A percentile compares a stretch with the other conserved stretches of the same genome.
Evolutionary conservation across 2,888 invertebrate genomes (phyloP).

Genomic region (Sphecodes monilicornis): DNA sequence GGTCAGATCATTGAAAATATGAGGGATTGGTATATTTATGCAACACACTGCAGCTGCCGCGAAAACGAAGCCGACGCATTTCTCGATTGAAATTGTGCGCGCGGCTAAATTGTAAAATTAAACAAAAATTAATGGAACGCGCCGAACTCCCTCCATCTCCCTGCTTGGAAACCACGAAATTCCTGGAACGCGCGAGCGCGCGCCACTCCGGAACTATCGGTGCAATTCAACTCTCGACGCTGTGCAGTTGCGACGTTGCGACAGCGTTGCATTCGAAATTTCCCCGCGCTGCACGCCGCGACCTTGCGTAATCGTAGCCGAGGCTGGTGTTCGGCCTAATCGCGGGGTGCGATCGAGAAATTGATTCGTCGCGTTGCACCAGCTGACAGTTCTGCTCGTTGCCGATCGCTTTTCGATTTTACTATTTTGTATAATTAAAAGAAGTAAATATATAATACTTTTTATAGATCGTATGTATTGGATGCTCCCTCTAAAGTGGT

Average conservation of each 20-base stretch:
- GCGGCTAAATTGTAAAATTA: constrained; percentile 4
- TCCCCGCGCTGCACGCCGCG: constrained; percentile 60
- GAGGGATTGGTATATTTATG: too few relatives aligned
- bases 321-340: constrained; percentile 57
- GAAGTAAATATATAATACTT: too few relatives aligned
- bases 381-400: neutral
- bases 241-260: constrained; percentile 53
- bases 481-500: too few relatives aligned
- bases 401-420: too few relatives aligned
- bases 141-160: neutral
- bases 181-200: constrained; percentile 32
- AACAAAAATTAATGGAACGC: constrained; percentile 38
- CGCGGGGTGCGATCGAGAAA: constrained; percentile 53
- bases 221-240: constrained; percentile 25
- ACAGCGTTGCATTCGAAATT: constrained; percentile 62
- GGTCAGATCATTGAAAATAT: too few relatives aligned
- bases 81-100: constrained; percentile 8
- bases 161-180: constrained; percentile 30
- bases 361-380: constrained; percentile 31
- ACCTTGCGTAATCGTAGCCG: constrained; percentile 58
- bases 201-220: constrained; percentile 38
- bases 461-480: too few relatives aligned
- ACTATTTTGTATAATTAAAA: too few relatives aligned
- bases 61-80: too few relatives aligned
- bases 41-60: too few relatives aligned